These are phyloP conservation scores for Pholis gunnellus DNA, from an alignment of 2,113 vertebrate genomes.

Conservation along the genomic window DNA sequence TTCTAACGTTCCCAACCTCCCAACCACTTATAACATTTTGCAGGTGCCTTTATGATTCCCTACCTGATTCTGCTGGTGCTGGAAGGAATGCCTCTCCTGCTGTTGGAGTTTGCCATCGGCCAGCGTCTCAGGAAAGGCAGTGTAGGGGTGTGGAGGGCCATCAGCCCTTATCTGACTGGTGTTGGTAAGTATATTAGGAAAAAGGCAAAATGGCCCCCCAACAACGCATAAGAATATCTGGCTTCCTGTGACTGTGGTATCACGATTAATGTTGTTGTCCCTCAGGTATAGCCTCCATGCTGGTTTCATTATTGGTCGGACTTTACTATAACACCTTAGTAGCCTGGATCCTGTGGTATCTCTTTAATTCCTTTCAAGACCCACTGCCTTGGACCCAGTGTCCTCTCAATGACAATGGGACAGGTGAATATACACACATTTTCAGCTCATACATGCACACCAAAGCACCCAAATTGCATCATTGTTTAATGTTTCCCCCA, in stretches of 20 bases:
- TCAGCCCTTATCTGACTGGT: slow-evolving; percentile 90
- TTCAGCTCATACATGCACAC: background rate
- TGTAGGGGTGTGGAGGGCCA: slow-evolving; percentile 89
- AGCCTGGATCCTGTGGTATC: slow-evolving; percentile 84
- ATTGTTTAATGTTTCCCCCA: slow-evolving; percentile 11
- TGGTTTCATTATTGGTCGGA: slow-evolving; percentile 89
- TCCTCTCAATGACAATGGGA: slow-evolving; percentile 84
- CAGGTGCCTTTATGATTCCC: slow-evolving; percentile 96
- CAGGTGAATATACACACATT: slow-evolving; percentile 80
- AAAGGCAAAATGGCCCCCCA: background rate
- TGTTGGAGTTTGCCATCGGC: slow-evolving; percentile 94
- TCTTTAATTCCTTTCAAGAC: slow-evolving; percentile 77
- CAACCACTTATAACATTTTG: background rate
- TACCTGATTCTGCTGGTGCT: slow-evolving; percentile 92
- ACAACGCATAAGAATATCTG: too few relatives aligned
- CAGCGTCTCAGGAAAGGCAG: slow-evolving; percentile 92
- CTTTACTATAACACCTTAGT: slow-evolving; percentile 96
- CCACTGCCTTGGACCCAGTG: slow-evolving; percentile 91
- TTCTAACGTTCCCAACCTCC: background rate
- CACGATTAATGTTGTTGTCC: background rate
- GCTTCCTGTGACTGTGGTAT: background rate
- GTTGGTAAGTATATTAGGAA: slow-evolving; percentile 82
- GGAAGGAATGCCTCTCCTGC: slow-evolving; percentile 91
- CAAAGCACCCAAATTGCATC: background rate
- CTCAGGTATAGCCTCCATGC: slow-evolving; percentile 91